Evolutionary conservation across 2,797 vertebrate genomes (phyloP).

Genomic region (Spondyliosoma cantharus): DNA sequence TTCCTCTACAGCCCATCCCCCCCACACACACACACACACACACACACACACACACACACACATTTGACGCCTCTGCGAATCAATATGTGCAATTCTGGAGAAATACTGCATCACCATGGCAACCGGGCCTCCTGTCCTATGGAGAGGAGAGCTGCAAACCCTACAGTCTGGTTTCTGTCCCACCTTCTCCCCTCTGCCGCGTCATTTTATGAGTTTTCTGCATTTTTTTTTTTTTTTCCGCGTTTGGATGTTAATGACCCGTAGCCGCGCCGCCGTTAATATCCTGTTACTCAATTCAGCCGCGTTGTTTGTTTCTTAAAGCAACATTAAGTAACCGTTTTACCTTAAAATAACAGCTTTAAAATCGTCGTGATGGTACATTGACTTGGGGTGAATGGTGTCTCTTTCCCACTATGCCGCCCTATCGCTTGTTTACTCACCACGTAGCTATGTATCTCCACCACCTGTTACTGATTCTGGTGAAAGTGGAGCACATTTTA

Average conservation of each 20-base stretch:
- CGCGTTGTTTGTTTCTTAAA: not conserved
- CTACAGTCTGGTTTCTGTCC: constrained; percentile 63
- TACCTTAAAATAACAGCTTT: too few species aligned
- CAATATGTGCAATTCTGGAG: constrained; percentile 99
- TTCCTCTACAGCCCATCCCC: constrained; percentile 68
- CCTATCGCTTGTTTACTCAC: too few species aligned
- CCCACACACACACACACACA: constrained; percentile 70
- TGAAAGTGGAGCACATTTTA: too few species aligned
- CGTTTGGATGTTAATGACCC: not conserved
- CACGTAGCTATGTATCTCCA: too few species aligned
- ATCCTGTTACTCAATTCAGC: not conserved
- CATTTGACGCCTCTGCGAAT: constrained; percentile 96
- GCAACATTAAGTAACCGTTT: too few species aligned
- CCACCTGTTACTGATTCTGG: too few species aligned
- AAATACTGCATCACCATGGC: constrained; percentile 98
- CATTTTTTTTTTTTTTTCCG: not conserved
- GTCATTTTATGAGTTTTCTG: constrained; percentile 37
- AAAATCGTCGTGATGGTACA: too few species aligned
- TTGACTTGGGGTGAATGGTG: too few species aligned
- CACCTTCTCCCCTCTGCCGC: constrained; percentile 22
- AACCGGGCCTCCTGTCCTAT: constrained; percentile 94
- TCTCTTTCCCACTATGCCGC: too few species aligned
- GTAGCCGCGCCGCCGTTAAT: not conserved
- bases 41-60: constrained; percentile 73
- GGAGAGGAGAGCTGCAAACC: constrained; percentile 69